Conservation (phyloP, 2,113 vertebrate species). For the Bothrops jararaca region DNA sequence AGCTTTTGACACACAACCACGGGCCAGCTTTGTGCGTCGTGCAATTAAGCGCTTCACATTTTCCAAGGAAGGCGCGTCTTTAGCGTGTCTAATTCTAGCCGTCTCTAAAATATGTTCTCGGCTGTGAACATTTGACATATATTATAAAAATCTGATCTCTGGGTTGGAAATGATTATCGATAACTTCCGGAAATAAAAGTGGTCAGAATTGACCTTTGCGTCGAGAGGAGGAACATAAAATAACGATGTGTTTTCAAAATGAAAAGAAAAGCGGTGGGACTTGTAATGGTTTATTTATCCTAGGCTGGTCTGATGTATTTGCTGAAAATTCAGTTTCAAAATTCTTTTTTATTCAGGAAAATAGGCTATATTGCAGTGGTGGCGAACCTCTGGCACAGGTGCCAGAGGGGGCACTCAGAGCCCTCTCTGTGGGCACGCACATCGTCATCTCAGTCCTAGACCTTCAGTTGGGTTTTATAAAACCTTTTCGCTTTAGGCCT, state of each 20-base stretch:
- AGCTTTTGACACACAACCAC: background rate
- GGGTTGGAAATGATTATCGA: background rate
- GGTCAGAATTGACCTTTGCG: background rate
- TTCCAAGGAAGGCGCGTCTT: background rate
- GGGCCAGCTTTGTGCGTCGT: background rate
- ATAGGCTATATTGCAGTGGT: background rate
- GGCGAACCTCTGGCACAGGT: too few species aligned
- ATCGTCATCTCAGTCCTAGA: too few species aligned
- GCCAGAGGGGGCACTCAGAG: too few species aligned
- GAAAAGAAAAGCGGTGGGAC: slow-evolving; percentile 16
- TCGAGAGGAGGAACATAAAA: background rate
- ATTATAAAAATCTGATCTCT: background rate
- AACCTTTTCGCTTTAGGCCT: too few species aligned
- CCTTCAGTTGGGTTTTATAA: too few species aligned
- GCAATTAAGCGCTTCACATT: background rate
- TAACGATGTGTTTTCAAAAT: background rate
- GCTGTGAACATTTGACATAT: background rate
- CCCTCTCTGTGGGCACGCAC: too few species aligned
- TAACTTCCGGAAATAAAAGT: background rate
- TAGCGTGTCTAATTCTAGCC: background rate
- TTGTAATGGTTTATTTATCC: background rate
- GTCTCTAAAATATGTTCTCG: background rate
- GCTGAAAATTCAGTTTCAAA: background rate
- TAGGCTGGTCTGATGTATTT: background rate
- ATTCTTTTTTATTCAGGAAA: background rate